A percentile compares a stretch with the other conserved stretches of the same genome.
These are phyloP conservation scores for Patella ulyssiponensis DNA, from an alignment of 2,888 invertebrate species.

Conservation along the genomic window DNA sequence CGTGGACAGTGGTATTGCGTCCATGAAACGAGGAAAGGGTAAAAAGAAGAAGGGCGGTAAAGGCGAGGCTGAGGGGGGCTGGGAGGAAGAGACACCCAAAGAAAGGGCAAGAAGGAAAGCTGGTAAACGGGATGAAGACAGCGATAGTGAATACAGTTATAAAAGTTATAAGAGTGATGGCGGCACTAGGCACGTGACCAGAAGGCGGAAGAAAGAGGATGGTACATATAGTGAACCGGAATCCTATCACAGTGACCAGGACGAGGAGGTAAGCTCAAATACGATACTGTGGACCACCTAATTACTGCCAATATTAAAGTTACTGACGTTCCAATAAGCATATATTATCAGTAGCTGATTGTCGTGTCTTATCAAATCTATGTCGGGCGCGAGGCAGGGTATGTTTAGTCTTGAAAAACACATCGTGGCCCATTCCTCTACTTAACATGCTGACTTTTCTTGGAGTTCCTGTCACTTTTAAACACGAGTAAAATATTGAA, in stretches of 20 bases:
- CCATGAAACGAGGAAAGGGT: conserved; percentile 51
- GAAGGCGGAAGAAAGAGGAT: conserved; percentile 62
- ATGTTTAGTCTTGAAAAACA: no score
- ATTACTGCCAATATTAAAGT: no score
- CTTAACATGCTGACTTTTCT: no score
- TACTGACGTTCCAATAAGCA: no score
- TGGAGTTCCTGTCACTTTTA: no score
- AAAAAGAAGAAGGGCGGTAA: conserved; percentile 48
- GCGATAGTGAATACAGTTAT: conserved; percentile 70
- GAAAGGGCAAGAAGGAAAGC: conserved; percentile 53
- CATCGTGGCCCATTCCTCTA: no score
- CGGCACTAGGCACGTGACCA: conserved; percentile 65
- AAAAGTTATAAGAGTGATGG: conserved; percentile 67
- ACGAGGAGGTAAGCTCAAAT: conserved; percentile 47
- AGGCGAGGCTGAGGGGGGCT: conserved; percentile 30
- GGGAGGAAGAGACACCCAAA: conserved; percentile 49
- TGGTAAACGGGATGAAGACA: conserved; percentile 62
- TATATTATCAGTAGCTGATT: no score
- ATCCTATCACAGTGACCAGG: conserved; percentile 67
- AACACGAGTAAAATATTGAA: no score
- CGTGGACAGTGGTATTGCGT: conserved; percentile 57
- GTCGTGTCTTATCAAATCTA: no score
- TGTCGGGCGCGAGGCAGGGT: no score
- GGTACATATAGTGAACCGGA: conserved; percentile 65
- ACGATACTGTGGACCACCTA: no score